A percentile compares a stretch with the other conserved stretches of the same genome.
Conservation (phyloP, 2,113 vertebrate species). For the Bungarus multicinctus region DNA sequence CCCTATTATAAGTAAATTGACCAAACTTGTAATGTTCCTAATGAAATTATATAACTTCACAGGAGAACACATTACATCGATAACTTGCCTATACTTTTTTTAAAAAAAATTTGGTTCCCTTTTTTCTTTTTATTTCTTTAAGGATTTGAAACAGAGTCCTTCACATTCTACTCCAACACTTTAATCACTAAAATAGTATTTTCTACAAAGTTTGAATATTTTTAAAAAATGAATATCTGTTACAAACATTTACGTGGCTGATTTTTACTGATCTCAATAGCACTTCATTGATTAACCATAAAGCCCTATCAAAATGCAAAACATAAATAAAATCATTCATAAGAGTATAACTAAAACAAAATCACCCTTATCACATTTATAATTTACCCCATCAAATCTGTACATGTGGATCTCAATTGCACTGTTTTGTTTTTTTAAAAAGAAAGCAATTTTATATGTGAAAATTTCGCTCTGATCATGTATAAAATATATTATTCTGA, state of each 20-base stretch:
- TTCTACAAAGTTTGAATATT: not conserved
- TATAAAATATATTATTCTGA: not conserved
- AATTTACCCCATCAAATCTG: not conserved
- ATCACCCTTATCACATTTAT: not conserved
- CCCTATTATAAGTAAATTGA: not conserved
- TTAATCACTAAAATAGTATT: not conserved
- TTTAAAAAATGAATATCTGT: not conserved
- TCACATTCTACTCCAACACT: not conserved
- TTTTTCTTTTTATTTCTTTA: not conserved
- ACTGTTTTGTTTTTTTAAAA: not conserved
- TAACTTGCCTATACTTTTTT: not conserved
- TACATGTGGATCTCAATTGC: not conserved
- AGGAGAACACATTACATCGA: not conserved
- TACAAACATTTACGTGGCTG: not conserved
- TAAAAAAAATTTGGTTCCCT: not conserved
- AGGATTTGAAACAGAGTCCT: not conserved
- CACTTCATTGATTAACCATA: not conserved
- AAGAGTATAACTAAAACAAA: not conserved
- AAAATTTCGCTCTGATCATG: not conserved
- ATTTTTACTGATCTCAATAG: not conserved
- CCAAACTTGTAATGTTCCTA: not conserved
- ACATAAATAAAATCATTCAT: not conserved
- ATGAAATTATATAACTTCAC: not conserved
- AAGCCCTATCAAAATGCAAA: not conserved
- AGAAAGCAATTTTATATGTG: not conserved